Percentiles rank a stretch among this genome's conserved stretches.
phyloP scores from a whole-genome alignment of 2,797 vertebrate species.

The Poecilia velifera region DNA sequence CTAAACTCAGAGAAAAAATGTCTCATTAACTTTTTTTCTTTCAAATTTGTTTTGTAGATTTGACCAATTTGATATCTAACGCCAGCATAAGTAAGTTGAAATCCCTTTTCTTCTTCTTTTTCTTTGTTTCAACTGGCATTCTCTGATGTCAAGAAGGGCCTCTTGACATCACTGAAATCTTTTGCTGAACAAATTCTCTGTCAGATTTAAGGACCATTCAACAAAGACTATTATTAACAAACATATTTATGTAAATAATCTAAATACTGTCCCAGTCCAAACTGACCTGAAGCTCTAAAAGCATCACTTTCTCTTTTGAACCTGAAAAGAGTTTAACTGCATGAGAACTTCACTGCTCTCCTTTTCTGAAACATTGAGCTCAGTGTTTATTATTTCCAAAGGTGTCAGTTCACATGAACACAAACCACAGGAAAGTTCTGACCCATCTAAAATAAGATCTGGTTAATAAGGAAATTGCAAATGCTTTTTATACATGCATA shows the following conservation, averaged over 20 bases:
- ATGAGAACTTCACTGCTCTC: background rate
- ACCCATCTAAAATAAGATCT: background rate
- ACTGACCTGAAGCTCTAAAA: background rate
- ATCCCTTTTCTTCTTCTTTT: background rate
- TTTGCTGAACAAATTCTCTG: background rate
- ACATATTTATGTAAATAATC: background rate
- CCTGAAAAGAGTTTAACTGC: background rate
- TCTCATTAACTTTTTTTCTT: background rate
- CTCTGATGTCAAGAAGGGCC: background rate
- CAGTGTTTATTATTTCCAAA: background rate
- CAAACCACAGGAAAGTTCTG: background rate
- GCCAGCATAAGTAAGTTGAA: constrained; percentile 32
- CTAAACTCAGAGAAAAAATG: background rate
- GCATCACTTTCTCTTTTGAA: background rate
- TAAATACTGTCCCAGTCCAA: background rate
- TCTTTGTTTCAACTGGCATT: background rate
- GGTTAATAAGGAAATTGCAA: background rate
- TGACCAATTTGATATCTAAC: constrained; percentile 2
- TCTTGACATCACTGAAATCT: background rate
- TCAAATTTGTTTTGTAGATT: constrained; percentile 14
- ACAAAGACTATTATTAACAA: background rate
- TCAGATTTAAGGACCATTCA: background rate
- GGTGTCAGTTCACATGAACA: background rate
- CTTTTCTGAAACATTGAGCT: background rate
- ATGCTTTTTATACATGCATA: background rate